Base-by-base conservation (phyloP, 2,113 vertebrate genomes). In the Excalfactoria chinensis region DNA sequence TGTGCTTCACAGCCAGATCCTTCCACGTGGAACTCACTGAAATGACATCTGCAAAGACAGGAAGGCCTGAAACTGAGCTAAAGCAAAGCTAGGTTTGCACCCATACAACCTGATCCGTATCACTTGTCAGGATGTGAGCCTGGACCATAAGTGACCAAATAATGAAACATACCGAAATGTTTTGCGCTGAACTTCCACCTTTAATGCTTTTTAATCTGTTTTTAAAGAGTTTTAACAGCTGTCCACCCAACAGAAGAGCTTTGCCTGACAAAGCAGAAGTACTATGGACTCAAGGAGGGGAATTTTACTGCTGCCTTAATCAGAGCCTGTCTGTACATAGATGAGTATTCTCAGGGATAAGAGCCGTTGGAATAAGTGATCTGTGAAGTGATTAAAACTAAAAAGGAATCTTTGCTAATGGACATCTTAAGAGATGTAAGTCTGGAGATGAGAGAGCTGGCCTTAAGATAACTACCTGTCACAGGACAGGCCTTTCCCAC, bases 181-280 rank as follows among this genome's bases (percentile, higher is more conserved):
- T 78, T 81, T 69, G 2, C 81, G 58, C 20, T 9, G 26, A 22
- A 11, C 26, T 76, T 25, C 49, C 53, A 69, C 19, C 19, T 22
- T 78, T 58, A 49, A 28, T 20, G 18, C 28, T 56, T 71, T 5
- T 3, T 21, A 77, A 41, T 81, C 28, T 3, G 72, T 5, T 84
- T 90, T 80, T 63, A n/a, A 48, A 72, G 35, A 19, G 22, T 59
- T 69, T 28, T 41, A 67, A 25, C 16, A 34, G 11, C 64, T 68
- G 21, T 41, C 49, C 9, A 58, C 32, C 21, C 25, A 41, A 19
- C 4, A 49, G 56, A 74, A 48, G n/a, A 79, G 26, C 40, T 83
- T 91, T 93, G 19, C 34, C 32, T 46, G 30, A 26, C 53, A 66
- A 79, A 82, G 26, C 20, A 88, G 62, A 76, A 13, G 66, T 93